phyloP scores from a whole-genome alignment of 2,113 vertebrate species.

The Ophiodon elongatus region DNA sequence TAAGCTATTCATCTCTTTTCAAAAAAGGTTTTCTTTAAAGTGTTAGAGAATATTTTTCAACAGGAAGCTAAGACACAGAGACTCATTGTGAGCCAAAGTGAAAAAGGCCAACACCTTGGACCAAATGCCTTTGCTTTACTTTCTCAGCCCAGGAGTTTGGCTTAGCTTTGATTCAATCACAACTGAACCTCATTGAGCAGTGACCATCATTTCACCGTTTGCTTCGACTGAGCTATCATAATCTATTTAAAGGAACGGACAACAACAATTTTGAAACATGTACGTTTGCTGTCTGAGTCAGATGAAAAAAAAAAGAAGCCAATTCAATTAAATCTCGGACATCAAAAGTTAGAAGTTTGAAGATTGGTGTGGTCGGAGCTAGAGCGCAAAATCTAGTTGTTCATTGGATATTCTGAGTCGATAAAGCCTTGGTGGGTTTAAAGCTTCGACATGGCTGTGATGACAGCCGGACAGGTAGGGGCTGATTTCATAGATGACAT shows the following conservation, averaged over 20 bases:
- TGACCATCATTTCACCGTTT: not conserved
- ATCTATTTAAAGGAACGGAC: not conserved
- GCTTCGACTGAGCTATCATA: not conserved
- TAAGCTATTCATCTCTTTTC: not conserved
- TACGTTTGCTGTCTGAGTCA: slow-evolving; percentile 5
- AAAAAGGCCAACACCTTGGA: not conserved
- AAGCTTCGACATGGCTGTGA: no score
- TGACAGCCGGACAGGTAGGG: no score
- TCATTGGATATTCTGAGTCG: no score
- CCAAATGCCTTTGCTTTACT: not conserved
- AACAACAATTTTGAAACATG: not conserved
- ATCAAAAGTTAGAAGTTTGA: no score
- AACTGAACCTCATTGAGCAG: no score
- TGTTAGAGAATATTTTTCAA: not conserved
- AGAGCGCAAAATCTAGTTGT: no score
- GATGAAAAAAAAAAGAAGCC: no score
- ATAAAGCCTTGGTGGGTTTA: no score
- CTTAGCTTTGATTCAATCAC: no score
- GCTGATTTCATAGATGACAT: no score
- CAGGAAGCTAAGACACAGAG: not conserved
- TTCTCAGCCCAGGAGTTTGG: not conserved
- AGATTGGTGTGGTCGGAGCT: no score
- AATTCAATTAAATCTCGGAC: not conserved
- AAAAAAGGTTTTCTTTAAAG: not conserved
- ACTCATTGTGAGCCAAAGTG: not conserved